Percentiles rank a stretch among this genome's conserved stretches.
These are phyloP conservation scores for Opisthograptis luteolata DNA, from an alignment of 2,888 invertebrate genomes.

Conservation along the genomic window DNA sequence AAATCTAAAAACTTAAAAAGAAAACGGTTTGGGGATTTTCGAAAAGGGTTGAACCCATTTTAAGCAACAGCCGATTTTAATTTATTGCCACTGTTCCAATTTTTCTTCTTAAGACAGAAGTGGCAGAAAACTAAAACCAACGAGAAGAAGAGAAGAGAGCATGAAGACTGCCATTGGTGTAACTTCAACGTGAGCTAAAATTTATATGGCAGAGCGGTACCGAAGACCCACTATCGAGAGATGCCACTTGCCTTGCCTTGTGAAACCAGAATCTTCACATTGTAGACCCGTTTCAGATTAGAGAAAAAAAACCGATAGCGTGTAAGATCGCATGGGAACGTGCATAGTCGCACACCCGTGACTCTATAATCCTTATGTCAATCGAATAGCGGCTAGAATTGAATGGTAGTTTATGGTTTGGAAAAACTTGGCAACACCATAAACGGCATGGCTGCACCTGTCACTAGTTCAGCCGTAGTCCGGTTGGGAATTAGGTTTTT, in stretches of 20 bases:
- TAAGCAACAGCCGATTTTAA: too few relatives aligned
- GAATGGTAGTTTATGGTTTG: conserved; percentile 34
- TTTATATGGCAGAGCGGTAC: conserved; percentile 41
- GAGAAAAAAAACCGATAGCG: conserved; percentile 63
- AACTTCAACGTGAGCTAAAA: conserved; percentile 4
- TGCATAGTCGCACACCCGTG: conserved; percentile 53
- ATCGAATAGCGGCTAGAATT: conserved; percentile 55
- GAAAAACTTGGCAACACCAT: conserved; percentile 64
- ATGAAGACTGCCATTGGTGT: too few relatives aligned
- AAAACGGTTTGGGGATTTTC: too few relatives aligned
- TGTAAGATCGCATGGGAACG: conserved; percentile 78
- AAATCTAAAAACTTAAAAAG: too few relatives aligned
- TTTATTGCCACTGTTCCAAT: too few relatives aligned
- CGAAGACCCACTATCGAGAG: conserved; percentile 65
- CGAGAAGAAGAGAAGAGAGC: too few relatives aligned
- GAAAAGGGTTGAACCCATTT: too few relatives aligned
- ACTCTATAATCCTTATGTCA: conserved; percentile 54
- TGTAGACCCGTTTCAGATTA: conserved; percentile 77
- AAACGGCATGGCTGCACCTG: conserved; percentile 73
- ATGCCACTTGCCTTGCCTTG: conserved; percentile 74
- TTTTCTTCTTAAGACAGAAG: too few relatives aligned
- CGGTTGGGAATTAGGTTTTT: conserved; percentile 53
- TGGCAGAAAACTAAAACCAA: too few relatives aligned
- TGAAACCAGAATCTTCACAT: conserved; percentile 80
- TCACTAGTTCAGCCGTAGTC: conserved; percentile 60